Evolutionary conservation across 2,888 invertebrate genomes (phyloP).

Genomic region (Diloba caeruleocephala): DNA sequence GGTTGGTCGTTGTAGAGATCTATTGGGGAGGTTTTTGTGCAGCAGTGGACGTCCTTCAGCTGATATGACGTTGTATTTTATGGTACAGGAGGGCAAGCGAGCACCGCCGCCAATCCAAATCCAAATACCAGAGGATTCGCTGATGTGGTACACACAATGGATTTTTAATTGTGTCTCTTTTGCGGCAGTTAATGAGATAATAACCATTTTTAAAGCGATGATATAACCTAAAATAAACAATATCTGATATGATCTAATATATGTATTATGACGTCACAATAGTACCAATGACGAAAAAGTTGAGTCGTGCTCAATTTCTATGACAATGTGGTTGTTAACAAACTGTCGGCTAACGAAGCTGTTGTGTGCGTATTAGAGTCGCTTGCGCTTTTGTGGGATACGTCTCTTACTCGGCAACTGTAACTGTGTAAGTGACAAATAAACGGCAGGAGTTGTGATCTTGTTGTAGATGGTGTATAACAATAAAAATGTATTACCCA

Average conservation of each 20-base stretch:
- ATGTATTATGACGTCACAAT: slow-evolving; percentile 31
- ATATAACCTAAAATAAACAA: slow-evolving; percentile 12
- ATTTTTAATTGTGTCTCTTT: too few species aligned
- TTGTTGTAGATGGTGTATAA: slow-evolving; percentile 5
- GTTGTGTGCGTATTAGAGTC: slow-evolving; percentile 30
- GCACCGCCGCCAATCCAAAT: too few species aligned
- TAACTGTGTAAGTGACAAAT: not conserved
- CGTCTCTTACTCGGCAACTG: slow-evolving; percentile 4
- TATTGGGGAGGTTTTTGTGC: too few species aligned
- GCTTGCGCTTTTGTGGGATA: slow-evolving; percentile 4
- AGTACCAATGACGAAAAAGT: not conserved
- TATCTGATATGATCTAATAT: slow-evolving; percentile 9
- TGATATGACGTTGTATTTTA: too few species aligned
- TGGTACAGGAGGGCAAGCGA: too few species aligned
- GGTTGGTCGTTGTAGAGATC: too few species aligned
- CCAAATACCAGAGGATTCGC: too few species aligned
- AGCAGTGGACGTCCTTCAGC: too few species aligned
- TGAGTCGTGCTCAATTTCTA: slow-evolving; percentile 1
- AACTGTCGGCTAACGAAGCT: slow-evolving; percentile 10
- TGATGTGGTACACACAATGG: too few species aligned
- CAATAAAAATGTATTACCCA: not conserved
- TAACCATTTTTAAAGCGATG: not conserved
- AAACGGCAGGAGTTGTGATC: not conserved
- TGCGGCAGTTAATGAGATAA: slow-evolving; percentile 4
- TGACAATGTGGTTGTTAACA: slow-evolving; percentile 30